Percentiles rank a stretch among this genome's conserved stretches.
phyloP scores from a whole-genome alignment of 2,888 invertebrate genomes.

The Athalia rosae region DNA sequence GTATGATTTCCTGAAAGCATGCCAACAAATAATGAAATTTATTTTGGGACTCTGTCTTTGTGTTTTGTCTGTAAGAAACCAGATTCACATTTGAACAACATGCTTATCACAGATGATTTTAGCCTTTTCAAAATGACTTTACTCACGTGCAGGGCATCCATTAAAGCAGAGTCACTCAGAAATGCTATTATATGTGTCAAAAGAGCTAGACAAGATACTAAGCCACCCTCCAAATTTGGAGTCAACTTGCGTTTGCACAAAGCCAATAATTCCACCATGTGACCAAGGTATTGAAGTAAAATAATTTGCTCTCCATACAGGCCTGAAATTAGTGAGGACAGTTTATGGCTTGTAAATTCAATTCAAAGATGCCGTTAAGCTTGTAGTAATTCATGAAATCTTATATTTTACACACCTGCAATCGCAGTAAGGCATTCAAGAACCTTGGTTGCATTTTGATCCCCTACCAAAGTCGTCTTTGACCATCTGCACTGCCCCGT shows the following conservation, averaged over 20 bases:
- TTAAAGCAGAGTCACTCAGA: slow-evolving; percentile 87
- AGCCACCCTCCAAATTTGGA: slow-evolving; percentile 89
- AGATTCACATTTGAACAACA: background rate
- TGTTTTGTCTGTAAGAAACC: background rate
- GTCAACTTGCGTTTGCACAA: slow-evolving; percentile 88
- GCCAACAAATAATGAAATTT: slow-evolving; percentile 19
- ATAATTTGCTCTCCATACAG: slow-evolving; percentile 93
- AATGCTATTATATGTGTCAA: slow-evolving; percentile 88
- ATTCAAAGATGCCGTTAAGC: background rate
- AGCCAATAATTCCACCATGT: slow-evolving; percentile 89
- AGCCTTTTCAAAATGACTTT: too few species aligned
- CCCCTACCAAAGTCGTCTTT: slow-evolving; percentile 83
- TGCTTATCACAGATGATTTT: slow-evolving; percentile 18
- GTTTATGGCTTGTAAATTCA: slow-evolving; percentile 19
- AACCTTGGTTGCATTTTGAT: slow-evolving; percentile 89
- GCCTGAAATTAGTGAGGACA: slow-evolving; percentile 72
- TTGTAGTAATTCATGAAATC: slow-evolving; percentile 26
- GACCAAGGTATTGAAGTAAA: slow-evolving; percentile 91
- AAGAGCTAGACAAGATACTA: slow-evolving; percentile 88
- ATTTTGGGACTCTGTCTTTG: background rate
- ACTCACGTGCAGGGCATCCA: slow-evolving; percentile 89
- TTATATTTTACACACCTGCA: slow-evolving; percentile 78
- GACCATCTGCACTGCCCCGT: slow-evolving; percentile 76
- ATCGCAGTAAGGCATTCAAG: slow-evolving; percentile 92
- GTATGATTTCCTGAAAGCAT: slow-evolving; percentile 84